Base-by-base conservation (phyloP, 2,888 invertebrate species). In the Eupsilia transversa region DNA sequence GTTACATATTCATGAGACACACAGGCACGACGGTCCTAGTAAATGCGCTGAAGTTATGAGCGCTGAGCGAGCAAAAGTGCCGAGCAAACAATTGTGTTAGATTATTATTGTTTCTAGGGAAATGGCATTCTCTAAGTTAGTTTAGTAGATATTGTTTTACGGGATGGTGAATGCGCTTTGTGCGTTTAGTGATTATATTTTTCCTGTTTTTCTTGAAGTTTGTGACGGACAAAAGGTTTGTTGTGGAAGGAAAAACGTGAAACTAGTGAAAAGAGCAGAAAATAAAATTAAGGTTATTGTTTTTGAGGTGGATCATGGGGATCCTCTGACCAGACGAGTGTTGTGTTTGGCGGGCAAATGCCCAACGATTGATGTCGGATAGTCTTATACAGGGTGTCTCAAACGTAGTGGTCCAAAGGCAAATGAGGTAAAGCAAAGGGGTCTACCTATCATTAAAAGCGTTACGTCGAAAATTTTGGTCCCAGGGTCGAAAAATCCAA, bases 1-100 rank as follows among this genome's bases (percentile, higher is more conserved):
- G 79, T 93, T 93, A 93, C 91, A 92, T 93, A 94, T 94, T 94
- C 93, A 94, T 93, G 93, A 92, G 91, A 89, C 89, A 88, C 74
- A 77, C 76, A 83, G 83, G 88, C 86, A 86, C 84, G 60, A 46
- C 46, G 64, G 76, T 80, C 72, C 72, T 74, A 64, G 68, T 69
- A 64, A 73, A 78, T 71, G 74, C 59, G 80, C 59, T 49, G 57
- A 81, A 79, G 82, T 84, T 84, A 80, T 74, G 64, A 73, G 61
- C 33, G 61, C 35, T n/a, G 66, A 71, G 84, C 72, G 84, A 52
- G 59, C 61, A 74, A 84, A 84, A 79, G 67, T 74, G 46, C 67
- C 49, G 56, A 54, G 14, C 70, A 67, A 72, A 82, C 71, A 69
- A 84, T 81, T 79, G 61, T 49, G 76, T 84, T 80, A 80, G 35